Evolutionary conservation across 1,140 invertebrate genomes (phyloP).

Genomic region (Chymomyza costata): DNA sequence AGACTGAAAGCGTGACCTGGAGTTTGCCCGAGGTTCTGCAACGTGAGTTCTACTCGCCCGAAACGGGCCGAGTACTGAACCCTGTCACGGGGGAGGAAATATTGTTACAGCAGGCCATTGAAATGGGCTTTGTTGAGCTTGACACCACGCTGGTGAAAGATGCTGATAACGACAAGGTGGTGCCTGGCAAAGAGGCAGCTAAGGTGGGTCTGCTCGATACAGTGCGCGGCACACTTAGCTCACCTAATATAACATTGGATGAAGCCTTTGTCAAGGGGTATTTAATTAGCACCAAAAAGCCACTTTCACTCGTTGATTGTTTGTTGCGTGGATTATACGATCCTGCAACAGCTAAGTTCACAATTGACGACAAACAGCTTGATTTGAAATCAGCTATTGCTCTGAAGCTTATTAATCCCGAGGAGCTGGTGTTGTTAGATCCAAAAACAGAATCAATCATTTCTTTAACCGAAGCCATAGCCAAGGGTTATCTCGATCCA

Average conservation of each 20-base stretch:
- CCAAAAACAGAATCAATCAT: slow-evolving; percentile 86
- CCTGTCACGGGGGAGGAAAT: slow-evolving; percentile 85
- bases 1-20: slow-evolving; percentile 82
- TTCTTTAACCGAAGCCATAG: slow-evolving; percentile 87
- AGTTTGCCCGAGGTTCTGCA: slow-evolving; percentile 85
- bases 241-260: slow-evolving; percentile 84
- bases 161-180: slow-evolving; percentile 81
- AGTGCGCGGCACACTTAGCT: slow-evolving; percentile 81
- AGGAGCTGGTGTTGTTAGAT: slow-evolving; percentile 88
- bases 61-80: slow-evolving; percentile 87
- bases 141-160: slow-evolving; percentile 84
- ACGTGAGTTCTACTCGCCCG: slow-evolving; percentile 85
- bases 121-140: slow-evolving; percentile 83
- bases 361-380: slow-evolving; percentile 82
- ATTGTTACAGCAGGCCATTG: slow-evolving; percentile 83
- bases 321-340: slow-evolving; percentile 89
- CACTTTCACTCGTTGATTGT: slow-evolving; percentile 89
- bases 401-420: slow-evolving; percentile 84
- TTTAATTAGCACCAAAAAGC: slow-evolving; percentile 84
- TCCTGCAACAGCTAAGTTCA: slow-evolving; percentile 83
- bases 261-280: slow-evolving; percentile 87
- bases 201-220: slow-evolving; percentile 83
- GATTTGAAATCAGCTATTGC: slow-evolving; percentile 88
- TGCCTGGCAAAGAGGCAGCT: slow-evolving; percentile 83
- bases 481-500: slow-evolving; percentile 87